These are phyloP conservation scores for Ophioninae sp. DNA, from an alignment of 2,888 invertebrate species.

Conservation along the genomic window DNA sequence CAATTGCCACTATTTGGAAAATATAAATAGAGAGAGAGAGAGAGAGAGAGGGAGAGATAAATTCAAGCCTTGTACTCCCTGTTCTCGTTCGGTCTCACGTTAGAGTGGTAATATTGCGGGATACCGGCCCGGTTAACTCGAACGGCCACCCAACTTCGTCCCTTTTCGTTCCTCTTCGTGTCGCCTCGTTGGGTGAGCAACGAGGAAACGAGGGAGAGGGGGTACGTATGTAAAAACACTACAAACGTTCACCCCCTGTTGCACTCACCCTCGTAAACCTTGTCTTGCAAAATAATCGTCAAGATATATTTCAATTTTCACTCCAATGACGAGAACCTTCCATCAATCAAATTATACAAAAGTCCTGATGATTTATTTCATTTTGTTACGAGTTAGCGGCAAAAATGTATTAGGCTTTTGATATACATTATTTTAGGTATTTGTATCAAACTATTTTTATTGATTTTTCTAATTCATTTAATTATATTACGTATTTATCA, in stretches of 20 bases:
- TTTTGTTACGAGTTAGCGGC: too few species aligned
- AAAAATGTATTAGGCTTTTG: too few species aligned
- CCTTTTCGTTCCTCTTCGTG: slow-evolving; percentile 58
- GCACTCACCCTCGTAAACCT: neutral
- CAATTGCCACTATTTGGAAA: neutral
- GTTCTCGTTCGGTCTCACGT: slow-evolving; percentile 50
- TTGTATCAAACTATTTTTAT: too few species aligned
- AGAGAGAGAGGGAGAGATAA: slow-evolving; percentile 20
- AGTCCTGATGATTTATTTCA: too few species aligned
- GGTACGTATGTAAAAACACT: slow-evolving; percentile 15
- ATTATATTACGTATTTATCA: too few species aligned
- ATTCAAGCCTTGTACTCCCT: slow-evolving; percentile 52
- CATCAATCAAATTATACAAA: neutral
- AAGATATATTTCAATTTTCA: slow-evolving; percentile 2
- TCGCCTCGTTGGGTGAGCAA: slow-evolving; percentile 36
- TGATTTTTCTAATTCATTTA: too few species aligned
- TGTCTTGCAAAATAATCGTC: slow-evolving; percentile 37
- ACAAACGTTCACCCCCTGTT: slow-evolving; percentile 27
- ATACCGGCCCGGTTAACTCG: slow-evolving; percentile 34
- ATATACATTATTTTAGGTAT: too few species aligned
- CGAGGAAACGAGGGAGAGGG: neutral
- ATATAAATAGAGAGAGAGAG: too few species aligned
- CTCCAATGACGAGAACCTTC: neutral
- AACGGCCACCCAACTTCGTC: slow-evolving; percentile 51
- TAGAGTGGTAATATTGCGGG: slow-evolving; percentile 52